Evolutionary conservation across 1,140 invertebrate genomes (phyloP), one percentile per base, ranked within the genome.

Genomic region (Orchestia grillus): DNA sequence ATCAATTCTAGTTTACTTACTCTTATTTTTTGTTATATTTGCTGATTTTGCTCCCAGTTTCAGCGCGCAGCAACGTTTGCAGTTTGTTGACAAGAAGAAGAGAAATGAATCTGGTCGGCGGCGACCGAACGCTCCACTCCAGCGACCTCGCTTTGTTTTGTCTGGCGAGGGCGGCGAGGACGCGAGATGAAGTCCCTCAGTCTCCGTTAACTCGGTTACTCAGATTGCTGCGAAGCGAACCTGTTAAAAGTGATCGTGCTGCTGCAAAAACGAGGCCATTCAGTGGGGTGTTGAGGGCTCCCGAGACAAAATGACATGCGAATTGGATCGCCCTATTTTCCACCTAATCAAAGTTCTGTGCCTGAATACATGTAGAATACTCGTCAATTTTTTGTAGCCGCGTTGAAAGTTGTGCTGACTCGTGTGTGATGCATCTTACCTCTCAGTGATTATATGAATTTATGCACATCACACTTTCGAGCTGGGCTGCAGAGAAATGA

Each of bases 161-260:
- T 23, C 15, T 77, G 62, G 11, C 11, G 62, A 77, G 62, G 36
- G 62, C 62, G 11, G 1, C 62, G 62, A 15, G 41, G 42, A 28
- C 88, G 42, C 11, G 88, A 90, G 43, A 90, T 42, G 42, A 90
- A 90, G n/a, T 77, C 62, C 62, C 88, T 23, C 43, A 41, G 88
- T 90, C 41, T 90, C 88, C 42, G 88, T 90, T 90, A 90, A 90
- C 88, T 90, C 42, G 15, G 88, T 90, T 90, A 90, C 88, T 90
- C 41, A 90, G 88, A 90, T 90, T 90, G 88, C 88, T 41, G 11
- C 43, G 41, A 90, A 90, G 43, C 88, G 88, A 36, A 90, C 88
- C 28, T 90, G 88, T 44, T 8, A 77, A 77, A 77, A 77, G 62
- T 77, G 62, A 77, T 77, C 62, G 62, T 36, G 28, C 11, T 28